Evolutionary conservation across 2,888 invertebrate genomes (phyloP), one percentile per base, ranked within the genome.

Genomic region (Ophion costatus): DNA sequence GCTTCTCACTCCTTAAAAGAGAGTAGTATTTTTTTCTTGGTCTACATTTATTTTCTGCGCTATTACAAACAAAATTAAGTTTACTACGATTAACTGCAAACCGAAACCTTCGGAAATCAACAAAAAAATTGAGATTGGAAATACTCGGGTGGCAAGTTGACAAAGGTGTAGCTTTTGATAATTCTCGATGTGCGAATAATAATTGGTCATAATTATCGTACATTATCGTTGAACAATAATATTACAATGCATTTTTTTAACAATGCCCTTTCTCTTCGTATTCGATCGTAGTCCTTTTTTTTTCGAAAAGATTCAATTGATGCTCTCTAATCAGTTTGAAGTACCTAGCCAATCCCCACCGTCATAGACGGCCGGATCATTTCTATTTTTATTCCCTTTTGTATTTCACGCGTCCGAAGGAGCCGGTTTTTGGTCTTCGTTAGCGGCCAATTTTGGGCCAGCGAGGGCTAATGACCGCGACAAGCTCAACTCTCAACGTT

Each of bases 391-490:
- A n/a, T 63, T 33, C 0, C 14, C n/a, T 22, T 61, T 51, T 51
- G 9, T 33, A 79, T 79, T 70, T 61, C 38, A 70, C 69, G 63
- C 73, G 70, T 57, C n/a, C 63, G 61, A 75, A 79, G 64, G 61
- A 76, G 67, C 42, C 38, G 29, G 33, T 71, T 79, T 82, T 81
- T 71, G 74, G 75, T 82, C 38, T 75, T 67, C 71, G 61, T 82
- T 63, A 82, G 61, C 79, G 76, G 42, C 59, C 64, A 79, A 67
- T 79, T 82, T 70, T 42, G 66, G 64, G 5, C 51, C 56, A 59
- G 38, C 57, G 45, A n/a, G 42, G 78, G 79, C 71, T 79, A 79
- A 79, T 79, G 71, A 63, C 71, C 70, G 79, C 64, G 45, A 71
- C 64, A 38, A 29, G 56, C 73, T 80, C 71, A 70, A 22, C 63